phyloP scores from a whole-genome alignment of 2,888 invertebrate species.

The Caenorhabditis becei region DNA sequence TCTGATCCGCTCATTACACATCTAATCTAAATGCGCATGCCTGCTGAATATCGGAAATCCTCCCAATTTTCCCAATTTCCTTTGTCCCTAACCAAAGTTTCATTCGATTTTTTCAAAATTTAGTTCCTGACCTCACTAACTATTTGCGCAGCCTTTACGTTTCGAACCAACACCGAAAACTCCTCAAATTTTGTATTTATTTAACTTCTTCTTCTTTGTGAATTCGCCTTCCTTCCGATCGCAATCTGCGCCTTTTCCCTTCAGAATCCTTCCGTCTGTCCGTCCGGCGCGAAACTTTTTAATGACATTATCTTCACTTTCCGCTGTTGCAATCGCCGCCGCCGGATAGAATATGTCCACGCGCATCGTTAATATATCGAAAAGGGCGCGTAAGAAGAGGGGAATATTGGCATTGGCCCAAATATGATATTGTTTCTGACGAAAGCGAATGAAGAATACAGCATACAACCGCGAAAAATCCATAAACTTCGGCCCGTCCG shows the following conservation, averaged over 20 bases:
- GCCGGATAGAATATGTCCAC: slow-evolving; percentile 16
- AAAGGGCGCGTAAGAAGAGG: slow-evolving; percentile 17
- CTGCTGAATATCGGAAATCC: neutral
- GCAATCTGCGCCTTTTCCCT: slow-evolving; percentile 24
- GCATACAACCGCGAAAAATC: slow-evolving; percentile 17
- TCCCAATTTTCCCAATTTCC: neutral
- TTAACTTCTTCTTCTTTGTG: slow-evolving; percentile 31
- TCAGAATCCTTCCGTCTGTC: slow-evolving; percentile 29
- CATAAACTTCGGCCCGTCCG: slow-evolving; percentile 16
- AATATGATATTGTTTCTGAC: slow-evolving; percentile 47
- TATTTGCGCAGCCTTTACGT: slow-evolving; percentile 35
- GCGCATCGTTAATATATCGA: slow-evolving; percentile 48
- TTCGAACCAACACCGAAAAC: slow-evolving; percentile 42
- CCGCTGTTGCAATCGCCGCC: slow-evolving; percentile 22
- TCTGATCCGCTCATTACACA: slow-evolving; percentile 13
- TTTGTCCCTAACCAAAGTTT: neutral
- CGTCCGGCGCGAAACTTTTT: slow-evolving; percentile 44
- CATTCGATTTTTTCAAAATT: neutral
- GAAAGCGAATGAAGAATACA: slow-evolving; percentile 43
- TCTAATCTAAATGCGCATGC: slow-evolving; percentile 15
- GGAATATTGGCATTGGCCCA: slow-evolving; percentile 54
- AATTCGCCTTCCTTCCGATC: slow-evolving; percentile 39
- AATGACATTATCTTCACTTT: slow-evolving; percentile 58
- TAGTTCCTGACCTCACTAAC: neutral
- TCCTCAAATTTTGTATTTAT: slow-evolving; percentile 21